These are phyloP conservation scores for Donacobius atricapilla DNA, from an alignment of 2,113 vertebrate species.

Conservation along the genomic window DNA sequence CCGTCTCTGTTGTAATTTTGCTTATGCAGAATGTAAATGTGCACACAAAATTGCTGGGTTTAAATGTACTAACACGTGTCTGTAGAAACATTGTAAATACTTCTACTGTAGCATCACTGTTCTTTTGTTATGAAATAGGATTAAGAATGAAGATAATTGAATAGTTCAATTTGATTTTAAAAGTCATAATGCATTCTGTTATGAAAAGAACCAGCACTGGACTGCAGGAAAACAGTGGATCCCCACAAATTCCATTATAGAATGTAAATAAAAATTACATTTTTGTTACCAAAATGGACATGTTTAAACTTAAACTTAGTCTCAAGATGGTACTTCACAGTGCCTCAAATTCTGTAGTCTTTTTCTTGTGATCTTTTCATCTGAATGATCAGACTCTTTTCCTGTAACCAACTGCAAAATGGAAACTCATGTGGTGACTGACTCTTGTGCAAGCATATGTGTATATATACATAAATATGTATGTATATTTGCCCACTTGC, in stretches of 20 bases:
- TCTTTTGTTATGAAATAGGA: background rate
- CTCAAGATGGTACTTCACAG: background rate
- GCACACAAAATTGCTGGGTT: background rate
- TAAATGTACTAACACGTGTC: background rate
- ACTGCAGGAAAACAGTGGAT: background rate
- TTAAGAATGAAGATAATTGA: background rate
- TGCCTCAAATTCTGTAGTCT: background rate
- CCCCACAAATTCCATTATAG: background rate
- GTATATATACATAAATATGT: background rate
- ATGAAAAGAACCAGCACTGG: background rate
- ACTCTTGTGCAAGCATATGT: background rate
- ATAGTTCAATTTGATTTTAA: background rate
- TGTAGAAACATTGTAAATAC: background rate
- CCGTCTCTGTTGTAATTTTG: background rate
- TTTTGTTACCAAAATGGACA: background rate
- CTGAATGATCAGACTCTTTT: background rate
- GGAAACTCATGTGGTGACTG: background rate
- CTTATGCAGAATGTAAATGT: background rate
- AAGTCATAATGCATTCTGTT: background rate
- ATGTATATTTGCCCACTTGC: background rate
- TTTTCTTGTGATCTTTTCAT: background rate
- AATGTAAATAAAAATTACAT: background rate
- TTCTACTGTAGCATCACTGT: background rate
- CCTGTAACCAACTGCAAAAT: background rate
- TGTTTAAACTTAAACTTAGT: background rate